phyloP scores from a whole-genome alignment of 2,797 vertebrate genomes.

The Psittacula echo region DNA sequence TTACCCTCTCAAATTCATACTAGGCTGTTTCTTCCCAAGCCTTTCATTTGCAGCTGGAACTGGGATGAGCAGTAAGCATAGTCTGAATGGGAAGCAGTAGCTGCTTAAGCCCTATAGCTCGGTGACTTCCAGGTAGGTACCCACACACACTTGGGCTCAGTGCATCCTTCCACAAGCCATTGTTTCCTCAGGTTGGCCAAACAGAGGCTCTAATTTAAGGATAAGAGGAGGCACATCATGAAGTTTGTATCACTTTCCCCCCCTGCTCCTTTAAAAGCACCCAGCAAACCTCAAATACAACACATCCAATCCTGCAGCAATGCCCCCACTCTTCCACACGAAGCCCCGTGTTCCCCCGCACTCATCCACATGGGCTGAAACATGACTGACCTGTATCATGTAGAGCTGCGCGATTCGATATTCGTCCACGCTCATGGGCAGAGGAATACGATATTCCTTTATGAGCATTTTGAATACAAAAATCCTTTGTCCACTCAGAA shows the following conservation, averaged over 20 bases:
- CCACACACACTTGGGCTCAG: not conserved
- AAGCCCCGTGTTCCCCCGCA: not conserved
- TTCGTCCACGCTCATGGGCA: constrained; percentile 98
- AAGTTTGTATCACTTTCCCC: not conserved
- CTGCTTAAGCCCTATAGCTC: not conserved
- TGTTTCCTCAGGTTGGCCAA: not conserved
- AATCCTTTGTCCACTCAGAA: constrained; percentile 65
- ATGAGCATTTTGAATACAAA: constrained; percentile 90
- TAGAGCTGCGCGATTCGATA: constrained; percentile 99
- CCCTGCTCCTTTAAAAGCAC: not conserved
- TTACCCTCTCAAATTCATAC: not conserved
- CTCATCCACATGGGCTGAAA: not conserved
- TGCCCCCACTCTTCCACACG: fast-evolving
- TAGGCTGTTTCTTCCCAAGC: not conserved
- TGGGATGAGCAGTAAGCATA: not conserved
- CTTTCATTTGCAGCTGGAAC: not conserved
- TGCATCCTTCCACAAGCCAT: fast-evolving
- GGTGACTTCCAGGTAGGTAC: not conserved
- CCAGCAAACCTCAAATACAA: not conserved
- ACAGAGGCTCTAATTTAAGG: not conserved
- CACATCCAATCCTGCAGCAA: not conserved
- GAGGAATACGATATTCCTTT: constrained; percentile 96
- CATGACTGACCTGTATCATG: constrained; percentile 93
- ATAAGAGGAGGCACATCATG: not conserved
- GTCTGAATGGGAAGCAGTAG: not conserved